phyloP scores from a whole-genome alignment of 1,140 invertebrate species.

The Drosophila ogumai region DNA sequence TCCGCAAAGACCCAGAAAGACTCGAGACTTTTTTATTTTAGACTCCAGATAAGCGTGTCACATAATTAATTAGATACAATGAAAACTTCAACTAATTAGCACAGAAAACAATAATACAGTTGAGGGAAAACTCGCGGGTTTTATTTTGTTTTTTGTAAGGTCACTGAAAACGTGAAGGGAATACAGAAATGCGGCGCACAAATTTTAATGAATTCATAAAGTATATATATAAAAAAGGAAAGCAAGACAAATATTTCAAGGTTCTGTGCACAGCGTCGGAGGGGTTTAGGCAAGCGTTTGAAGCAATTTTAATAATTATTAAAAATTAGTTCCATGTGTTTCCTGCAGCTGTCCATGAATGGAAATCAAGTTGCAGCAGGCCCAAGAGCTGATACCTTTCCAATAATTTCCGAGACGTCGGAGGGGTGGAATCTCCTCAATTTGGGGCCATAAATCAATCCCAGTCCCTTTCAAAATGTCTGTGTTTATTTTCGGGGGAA shows the following conservation, averaged over 20 bases:
- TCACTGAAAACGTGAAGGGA: constrained; percentile 62
- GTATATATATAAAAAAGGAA: constrained; percentile 44
- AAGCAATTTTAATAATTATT: constrained; percentile 78
- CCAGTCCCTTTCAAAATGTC: constrained; percentile 56
- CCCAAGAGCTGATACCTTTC: constrained; percentile 38
- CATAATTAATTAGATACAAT: constrained; percentile 78
- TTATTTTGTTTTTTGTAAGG: constrained; percentile 22
- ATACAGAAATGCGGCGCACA: constrained; percentile 59
- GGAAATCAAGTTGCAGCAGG: constrained; percentile 56
- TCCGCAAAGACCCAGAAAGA: constrained; percentile 53
- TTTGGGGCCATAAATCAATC: constrained; percentile 80
- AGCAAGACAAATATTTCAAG: constrained; percentile 66
- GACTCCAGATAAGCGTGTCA: constrained; percentile 75
- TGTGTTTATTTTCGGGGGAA: constrained; percentile 24
- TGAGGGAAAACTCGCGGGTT: constrained; percentile 26
- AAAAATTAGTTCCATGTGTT: constrained; percentile 81
- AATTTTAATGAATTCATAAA: constrained; percentile 79
- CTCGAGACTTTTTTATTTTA: constrained; percentile 31
- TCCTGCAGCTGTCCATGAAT: constrained; percentile 69
- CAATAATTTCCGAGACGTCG: constrained; percentile 27
- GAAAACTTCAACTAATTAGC: constrained; percentile 79
- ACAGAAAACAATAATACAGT: constrained; percentile 54
- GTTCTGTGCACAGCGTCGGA: constrained; percentile 40
- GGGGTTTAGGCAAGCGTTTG: constrained; percentile 43
- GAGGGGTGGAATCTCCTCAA: constrained; percentile 63